Conservation (phyloP, 2,888 invertebrate genomes). For the Calameuta filiformis region DNA sequence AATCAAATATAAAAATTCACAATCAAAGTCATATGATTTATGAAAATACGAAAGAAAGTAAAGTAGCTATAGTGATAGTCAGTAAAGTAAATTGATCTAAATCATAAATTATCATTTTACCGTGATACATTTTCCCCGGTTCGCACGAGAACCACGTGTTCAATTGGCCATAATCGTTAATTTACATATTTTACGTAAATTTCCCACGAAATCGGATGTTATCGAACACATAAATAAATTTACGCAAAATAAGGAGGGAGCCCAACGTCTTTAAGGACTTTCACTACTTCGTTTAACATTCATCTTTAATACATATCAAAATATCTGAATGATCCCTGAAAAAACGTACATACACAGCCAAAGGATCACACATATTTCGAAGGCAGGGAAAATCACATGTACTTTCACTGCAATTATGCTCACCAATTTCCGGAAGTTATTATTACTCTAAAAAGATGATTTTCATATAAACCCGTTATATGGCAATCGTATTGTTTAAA, state of each 20-base stretch:
- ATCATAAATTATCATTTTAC: not conserved
- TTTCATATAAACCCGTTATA: not conserved
- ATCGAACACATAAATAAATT: slow-evolving; percentile 27
- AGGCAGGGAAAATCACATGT: slow-evolving; percentile 44
- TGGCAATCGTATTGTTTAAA: not conserved
- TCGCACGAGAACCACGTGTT: not conserved
- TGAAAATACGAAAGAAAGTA: not conserved
- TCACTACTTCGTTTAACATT: slow-evolving; percentile 52
- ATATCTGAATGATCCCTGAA: not conserved
- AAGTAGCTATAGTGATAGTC: not conserved
- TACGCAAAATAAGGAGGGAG: not conserved
- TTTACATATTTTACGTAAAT: not conserved
- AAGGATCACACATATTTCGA: slow-evolving; percentile 27
- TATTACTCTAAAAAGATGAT: slow-evolving; percentile 17
- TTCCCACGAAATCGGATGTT: slow-evolving; percentile 28
- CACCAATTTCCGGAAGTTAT: slow-evolving; percentile 40
- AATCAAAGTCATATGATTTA: not conserved
- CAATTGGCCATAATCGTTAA: not conserved
- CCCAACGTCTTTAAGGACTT: slow-evolving; percentile 41
- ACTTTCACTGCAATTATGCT: slow-evolving; percentile 56
- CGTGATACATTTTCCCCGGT: not conserved
- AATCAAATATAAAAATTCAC: not conserved
- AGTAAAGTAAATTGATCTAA: not conserved
- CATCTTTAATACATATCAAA: slow-evolving; percentile 25
- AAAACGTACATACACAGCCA: not conserved